A percentile compares a stretch with the other conserved stretches of the same genome.
These are phyloP conservation scores for Helarctos malayanus DNA, from an alignment of 2,797 vertebrate genomes.

Conservation along the genomic window DNA sequence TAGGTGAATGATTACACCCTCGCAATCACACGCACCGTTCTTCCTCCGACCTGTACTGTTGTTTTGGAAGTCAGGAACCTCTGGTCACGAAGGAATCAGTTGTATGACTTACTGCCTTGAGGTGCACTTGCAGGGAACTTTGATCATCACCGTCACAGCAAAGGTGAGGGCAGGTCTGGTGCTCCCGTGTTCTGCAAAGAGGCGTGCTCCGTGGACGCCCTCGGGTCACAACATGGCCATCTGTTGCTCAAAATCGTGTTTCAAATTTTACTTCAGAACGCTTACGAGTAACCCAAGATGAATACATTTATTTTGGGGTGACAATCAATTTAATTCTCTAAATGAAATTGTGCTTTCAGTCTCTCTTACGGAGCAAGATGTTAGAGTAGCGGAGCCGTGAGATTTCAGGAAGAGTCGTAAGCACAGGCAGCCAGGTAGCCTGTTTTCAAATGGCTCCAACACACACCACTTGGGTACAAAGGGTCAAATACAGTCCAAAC, in stretches of 20 bases:
- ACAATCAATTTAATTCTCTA: neutral
- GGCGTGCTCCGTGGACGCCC: neutral
- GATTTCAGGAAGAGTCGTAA: neutral
- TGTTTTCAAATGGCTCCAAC: conserved; percentile 75
- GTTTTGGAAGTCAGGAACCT: conserved; percentile 35
- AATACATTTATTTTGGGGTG: neutral
- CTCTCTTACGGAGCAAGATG: neutral
- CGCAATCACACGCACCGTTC: neutral
- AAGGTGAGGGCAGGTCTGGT: neutral
- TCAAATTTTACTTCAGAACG: neutral
- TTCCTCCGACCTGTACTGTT: conserved; percentile 59
- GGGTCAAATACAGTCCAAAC: conserved; percentile 77
- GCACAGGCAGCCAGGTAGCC: neutral
- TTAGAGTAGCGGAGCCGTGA: neutral
- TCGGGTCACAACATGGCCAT: neutral
- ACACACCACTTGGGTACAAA: conserved; percentile 65
- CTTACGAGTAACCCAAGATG: rapidly evolving
- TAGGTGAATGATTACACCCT: neutral
- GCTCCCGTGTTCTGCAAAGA: conserved; percentile 18
- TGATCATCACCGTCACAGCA: neutral
- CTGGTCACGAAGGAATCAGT: conserved; percentile 42
- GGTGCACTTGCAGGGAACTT: neutral
- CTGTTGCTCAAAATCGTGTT: neutral
- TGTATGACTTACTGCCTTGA: neutral
- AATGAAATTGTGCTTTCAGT: neutral